Evolutionary conservation across 1,140 invertebrate species (phyloP).

Genomic region (Colletes latitarsis): DNA sequence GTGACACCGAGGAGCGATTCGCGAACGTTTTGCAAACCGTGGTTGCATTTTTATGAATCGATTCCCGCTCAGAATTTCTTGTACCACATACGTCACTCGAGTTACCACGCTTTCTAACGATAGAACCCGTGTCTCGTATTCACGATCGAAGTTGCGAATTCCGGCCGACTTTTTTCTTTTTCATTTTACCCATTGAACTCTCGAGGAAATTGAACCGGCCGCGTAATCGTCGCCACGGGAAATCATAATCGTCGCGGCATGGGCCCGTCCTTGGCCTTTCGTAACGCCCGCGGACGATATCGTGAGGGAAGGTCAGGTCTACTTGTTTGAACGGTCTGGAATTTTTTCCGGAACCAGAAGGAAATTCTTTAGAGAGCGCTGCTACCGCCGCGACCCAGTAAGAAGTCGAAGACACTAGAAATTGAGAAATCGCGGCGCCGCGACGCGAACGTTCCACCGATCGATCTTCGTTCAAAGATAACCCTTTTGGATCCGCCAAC

Average conservation of each 20-base stretch:
- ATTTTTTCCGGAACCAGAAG: constrained; percentile 10
- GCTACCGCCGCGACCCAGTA: constrained; percentile 34
- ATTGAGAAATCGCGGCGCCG: constrained; percentile 2
- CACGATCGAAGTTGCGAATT: constrained; percentile 48
- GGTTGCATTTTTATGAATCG: constrained; percentile 54
- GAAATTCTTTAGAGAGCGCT: constrained; percentile 4
- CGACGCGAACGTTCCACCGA: too few species aligned
- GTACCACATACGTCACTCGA: constrained; percentile 63
- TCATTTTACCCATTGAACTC: not conserved
- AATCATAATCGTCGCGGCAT: not conserved
- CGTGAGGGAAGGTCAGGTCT: constrained; percentile 48
- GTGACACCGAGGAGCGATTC: not conserved
- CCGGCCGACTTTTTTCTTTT: constrained; percentile 28
- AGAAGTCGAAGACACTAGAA: constrained; percentile 29
- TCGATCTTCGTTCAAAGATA: not conserved
- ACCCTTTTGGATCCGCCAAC: too few species aligned
- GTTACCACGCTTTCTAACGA: constrained; percentile 68
- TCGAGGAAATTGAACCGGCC: not conserved
- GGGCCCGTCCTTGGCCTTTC: constrained; percentile 39
- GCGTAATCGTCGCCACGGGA: not conserved
- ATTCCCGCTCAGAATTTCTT: constrained; percentile 57
- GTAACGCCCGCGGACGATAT: constrained; percentile 17
- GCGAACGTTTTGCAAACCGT: constrained; percentile 1
- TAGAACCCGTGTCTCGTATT: constrained; percentile 58
- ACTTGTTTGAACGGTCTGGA: constrained; percentile 34